Percentiles rank a stretch among this genome's conserved stretches.
These are phyloP conservation scores for Panzeria rudis DNA, from an alignment of 2,888 invertebrate species.

Conservation along the genomic window DNA sequence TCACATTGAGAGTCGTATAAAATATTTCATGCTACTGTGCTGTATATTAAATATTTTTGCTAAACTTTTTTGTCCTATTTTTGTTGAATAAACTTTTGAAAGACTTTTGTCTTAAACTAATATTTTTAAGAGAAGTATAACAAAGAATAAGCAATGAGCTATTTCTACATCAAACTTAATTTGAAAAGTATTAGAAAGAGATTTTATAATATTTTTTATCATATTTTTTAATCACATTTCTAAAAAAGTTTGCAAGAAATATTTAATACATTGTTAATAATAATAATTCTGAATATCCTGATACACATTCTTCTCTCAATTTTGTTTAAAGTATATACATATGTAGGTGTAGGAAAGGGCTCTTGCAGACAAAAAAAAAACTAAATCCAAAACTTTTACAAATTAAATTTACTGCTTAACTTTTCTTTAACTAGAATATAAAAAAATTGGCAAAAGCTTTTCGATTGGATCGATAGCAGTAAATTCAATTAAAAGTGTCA, in stretches of 20 bases:
- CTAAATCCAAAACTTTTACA: constrained; percentile 58
- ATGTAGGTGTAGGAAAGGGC: constrained; percentile 36
- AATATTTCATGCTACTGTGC: not conserved
- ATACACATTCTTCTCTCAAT: not conserved
- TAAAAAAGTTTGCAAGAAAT: not conserved
- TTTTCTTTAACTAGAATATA: constrained; percentile 27
- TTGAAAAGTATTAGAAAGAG: not conserved
- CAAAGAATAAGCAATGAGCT: not conserved
- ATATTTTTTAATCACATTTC: not conserved
- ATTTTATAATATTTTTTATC: no score
- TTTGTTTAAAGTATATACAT: not conserved
- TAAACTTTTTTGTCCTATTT: not conserved
- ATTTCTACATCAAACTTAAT: not conserved
- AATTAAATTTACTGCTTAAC: constrained; percentile 68
- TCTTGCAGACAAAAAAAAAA: constrained; percentile 44
- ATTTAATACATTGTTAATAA: not conserved
- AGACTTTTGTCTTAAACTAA: not conserved
- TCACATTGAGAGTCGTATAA: not conserved
- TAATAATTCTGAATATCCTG: not conserved
- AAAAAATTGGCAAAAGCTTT: constrained; percentile 59
- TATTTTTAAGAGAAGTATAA: not conserved
- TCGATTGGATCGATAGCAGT: constrained; percentile 67
- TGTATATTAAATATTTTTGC: not conserved
- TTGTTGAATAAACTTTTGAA: not conserved
- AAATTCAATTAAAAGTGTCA: constrained; percentile 71